Evolutionary conservation across 1,140 invertebrate species (phyloP).

Genomic region (Dinoponera quadriceps): DNA sequence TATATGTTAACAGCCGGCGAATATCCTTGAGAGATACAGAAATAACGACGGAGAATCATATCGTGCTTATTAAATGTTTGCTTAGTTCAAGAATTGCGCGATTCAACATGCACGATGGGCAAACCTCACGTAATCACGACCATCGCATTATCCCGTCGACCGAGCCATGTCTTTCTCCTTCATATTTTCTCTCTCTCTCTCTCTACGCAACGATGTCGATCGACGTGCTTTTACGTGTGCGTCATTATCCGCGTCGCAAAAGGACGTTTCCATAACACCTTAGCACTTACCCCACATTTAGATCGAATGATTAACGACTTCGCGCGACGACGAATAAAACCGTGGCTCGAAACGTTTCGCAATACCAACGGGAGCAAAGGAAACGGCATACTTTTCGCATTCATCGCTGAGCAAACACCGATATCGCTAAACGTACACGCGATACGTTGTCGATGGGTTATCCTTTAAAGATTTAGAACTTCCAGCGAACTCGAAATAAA

Average conservation of each 20-base stretch:
- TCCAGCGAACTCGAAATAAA: neutral
- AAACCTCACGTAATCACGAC: neutral
- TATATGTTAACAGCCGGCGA: neutral
- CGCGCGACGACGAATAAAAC: slow-evolving; percentile 1
- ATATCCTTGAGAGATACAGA: neutral
- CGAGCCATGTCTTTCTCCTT: neutral
- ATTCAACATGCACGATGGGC: neutral
- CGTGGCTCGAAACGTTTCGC: slow-evolving; percentile 19
- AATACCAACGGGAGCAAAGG: neutral
- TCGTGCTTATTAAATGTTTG: neutral
- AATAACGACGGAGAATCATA: neutral
- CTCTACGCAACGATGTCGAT: neutral
- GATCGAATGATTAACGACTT: slow-evolving; percentile 45
- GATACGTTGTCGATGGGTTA: slow-evolving; percentile 7
- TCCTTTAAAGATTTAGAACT: neutral
- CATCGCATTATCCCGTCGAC: neutral
- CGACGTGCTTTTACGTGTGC: neutral
- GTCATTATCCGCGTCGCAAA: neutral
- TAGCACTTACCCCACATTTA: slow-evolving; percentile 21
- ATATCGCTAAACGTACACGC: neutral
- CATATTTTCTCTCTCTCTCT: neutral
- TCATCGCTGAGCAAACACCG: slow-evolving; percentile 8
- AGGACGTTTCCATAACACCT: neutral
- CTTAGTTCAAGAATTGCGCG: neutral
- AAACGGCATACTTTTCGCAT: slow-evolving; percentile 17